Evolutionary conservation across 2,797 vertebrate genomes (phyloP), one percentile per base, ranked within the genome.

Genomic region (Morelia viridis): DNA sequence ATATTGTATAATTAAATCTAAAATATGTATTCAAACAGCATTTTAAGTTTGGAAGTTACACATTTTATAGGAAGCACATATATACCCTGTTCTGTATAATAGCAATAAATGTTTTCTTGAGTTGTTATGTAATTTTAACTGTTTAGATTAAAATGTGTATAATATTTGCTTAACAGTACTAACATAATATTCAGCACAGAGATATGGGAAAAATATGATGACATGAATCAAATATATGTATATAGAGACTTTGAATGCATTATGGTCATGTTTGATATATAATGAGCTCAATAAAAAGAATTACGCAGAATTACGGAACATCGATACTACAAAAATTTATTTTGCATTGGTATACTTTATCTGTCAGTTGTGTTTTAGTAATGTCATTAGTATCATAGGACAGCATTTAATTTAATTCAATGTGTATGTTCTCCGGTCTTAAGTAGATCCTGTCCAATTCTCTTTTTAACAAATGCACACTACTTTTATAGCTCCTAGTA

Each of bases 51-150:
- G 94, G 71, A 84, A 89, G 4, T 90, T 96, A 90, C 93, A 94
- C 96, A 96, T 87, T 65, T 93, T 93, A 94, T 91, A 89, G 91
- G 90, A 84, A 56, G 12, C 93, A 90, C 94, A 93, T 91, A 95
- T 95, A 84, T 62, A 90, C 89, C 90, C 87, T 95, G 95, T 89
- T 91, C 93, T 93, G 92, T 96, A 94, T 96, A 94, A 95, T 91
- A 96, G 96, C 94, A 97, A 97, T 97, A 97, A 97, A 97, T 96
- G 94, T 95, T 94, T 96, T 94, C 76, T 94, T 96, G 93, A 89
- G 91, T 93, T 96, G 95, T 92, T 88, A 93, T 93, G 95, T 95
- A 92, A 91, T 93, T 95, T 92, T 93, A 96, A 94, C 86, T 94
- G 83, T 94, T 95, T 94, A 64, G 53, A n/a, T 92, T 91, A 93